These are phyloP conservation scores for Apostichopus japonicus DNA, from an alignment of 35 echinoderm and acorn worm species.

Conservation along the genomic window DNA sequence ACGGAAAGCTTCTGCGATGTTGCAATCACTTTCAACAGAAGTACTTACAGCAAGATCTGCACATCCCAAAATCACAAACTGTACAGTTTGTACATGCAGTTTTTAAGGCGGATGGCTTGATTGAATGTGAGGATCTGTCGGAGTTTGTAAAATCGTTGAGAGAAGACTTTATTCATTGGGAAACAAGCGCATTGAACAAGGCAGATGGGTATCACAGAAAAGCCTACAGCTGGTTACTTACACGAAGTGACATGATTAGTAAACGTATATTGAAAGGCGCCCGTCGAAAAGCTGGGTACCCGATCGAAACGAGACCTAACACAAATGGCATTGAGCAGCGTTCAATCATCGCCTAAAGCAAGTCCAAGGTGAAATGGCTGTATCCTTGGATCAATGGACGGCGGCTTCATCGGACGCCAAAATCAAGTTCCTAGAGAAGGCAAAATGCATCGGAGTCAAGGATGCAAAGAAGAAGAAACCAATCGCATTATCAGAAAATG, in stretches of 20 bases:
- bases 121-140: neutral
- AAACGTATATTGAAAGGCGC: conserved; percentile 25
- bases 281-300: conserved; percentile 25
- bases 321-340: conserved; percentile 30
- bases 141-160: neutral
- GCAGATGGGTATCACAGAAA: conserved; percentile 3
- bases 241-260: neutral
- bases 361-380: conserved; percentile 13
- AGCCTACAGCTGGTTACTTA: neutral
- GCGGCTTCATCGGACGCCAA: conserved; percentile 18
- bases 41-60: conserved; percentile 20
- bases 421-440: neutral
- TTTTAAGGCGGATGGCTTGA: neutral
- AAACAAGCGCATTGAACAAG: neutral
- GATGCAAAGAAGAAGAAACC: conserved; percentile 27
- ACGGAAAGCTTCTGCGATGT: conserved; percentile 26
- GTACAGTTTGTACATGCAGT: neutral
- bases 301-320: neutral
- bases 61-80: conserved; percentile 12
- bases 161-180: conserved; percentile 17
- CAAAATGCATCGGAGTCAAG: neutral
- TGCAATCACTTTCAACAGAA: conserved; percentile 36
- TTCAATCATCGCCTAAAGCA: conserved; percentile 28
- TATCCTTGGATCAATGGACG: conserved; percentile 9
- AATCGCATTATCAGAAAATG: neutral